These are phyloP conservation scores for Amniataba percoides DNA, from an alignment of 2,797 vertebrate species.

Conservation along the genomic window DNA sequence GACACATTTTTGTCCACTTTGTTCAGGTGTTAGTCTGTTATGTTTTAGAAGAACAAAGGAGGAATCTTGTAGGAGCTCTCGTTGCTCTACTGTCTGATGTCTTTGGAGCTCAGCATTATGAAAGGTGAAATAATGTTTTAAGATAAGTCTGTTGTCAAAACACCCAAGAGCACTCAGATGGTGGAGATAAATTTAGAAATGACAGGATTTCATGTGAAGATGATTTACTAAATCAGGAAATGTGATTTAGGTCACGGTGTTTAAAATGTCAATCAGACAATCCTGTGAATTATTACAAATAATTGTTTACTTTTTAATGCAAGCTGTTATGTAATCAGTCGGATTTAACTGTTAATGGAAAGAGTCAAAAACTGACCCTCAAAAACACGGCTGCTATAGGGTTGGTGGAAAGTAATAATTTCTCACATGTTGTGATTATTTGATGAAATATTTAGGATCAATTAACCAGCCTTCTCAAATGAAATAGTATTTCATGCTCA, in stretches of 20 bases:
- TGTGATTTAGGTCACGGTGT: neutral
- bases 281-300: neutral
- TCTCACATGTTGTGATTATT: neutral
- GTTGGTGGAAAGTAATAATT: neutral
- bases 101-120: slow-evolving; percentile 4
- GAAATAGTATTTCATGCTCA: neutral
- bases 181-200: slow-evolving; percentile 23
- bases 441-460: neutral
- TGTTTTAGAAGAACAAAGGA: slow-evolving; percentile 25
- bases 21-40: slow-evolving; percentile 14
- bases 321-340: neutral
- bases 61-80: slow-evolving; percentile 5
- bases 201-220: neutral
- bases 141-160: slow-evolving; percentile 18
- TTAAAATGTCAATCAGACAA: neutral
- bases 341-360: neutral
- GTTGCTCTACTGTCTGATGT: neutral
- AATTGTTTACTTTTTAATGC: neutral
- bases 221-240: neutral
- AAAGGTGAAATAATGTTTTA: slow-evolving; percentile 10
- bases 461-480: neutral
- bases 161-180: neutral
- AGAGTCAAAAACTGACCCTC: neutral
- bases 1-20: slow-evolving; percentile 20
- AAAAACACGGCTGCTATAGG: neutral